Evolutionary conservation across 2,888 invertebrate species (phyloP).

Genomic region (Philereme vetulata): DNA sequence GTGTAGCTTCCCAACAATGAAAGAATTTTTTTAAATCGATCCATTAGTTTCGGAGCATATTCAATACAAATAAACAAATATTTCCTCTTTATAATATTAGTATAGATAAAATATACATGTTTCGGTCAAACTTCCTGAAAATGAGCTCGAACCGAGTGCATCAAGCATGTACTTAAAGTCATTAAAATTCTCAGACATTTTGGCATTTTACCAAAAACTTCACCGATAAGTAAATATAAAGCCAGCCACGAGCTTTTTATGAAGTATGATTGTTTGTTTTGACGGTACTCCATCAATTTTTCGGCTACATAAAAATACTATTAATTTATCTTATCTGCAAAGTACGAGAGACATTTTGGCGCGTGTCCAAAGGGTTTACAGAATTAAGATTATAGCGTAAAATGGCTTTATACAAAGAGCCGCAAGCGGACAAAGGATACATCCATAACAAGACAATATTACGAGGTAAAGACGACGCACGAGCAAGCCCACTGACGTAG

Average conservation of each 20-base stretch:
- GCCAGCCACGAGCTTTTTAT: constrained; percentile 32
- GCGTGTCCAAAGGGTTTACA: constrained; percentile 15
- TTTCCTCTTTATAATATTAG: too few relatives aligned
- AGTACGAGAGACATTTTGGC: constrained; percentile 19
- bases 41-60: too few relatives aligned
- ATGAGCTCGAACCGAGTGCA: constrained; percentile 28
- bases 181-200: constrained; percentile 60
- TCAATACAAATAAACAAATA: too few relatives aligned
- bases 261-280: constrained; percentile 23
- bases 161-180: constrained; percentile 38
- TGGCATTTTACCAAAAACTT: constrained; percentile 54
- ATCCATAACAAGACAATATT: constrained; percentile 22
- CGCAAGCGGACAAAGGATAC: constrained; percentile 29
- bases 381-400: constrained; percentile 10
- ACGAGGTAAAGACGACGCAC: constrained; percentile 22
- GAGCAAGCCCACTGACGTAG: constrained; percentile 22
- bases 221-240: constrained; percentile 38
- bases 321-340: constrained; percentile 4
- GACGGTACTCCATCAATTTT: constrained; percentile 17
- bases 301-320: constrained; percentile 13
- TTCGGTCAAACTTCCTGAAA: constrained; percentile 13
- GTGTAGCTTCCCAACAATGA: too few relatives aligned
- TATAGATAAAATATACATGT: too few relatives aligned
- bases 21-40: too few relatives aligned
- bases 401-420: constrained; percentile 32